phyloP scores from a whole-genome alignment of 2,113 vertebrate genomes.

The Lophura nycthemera region DNA sequence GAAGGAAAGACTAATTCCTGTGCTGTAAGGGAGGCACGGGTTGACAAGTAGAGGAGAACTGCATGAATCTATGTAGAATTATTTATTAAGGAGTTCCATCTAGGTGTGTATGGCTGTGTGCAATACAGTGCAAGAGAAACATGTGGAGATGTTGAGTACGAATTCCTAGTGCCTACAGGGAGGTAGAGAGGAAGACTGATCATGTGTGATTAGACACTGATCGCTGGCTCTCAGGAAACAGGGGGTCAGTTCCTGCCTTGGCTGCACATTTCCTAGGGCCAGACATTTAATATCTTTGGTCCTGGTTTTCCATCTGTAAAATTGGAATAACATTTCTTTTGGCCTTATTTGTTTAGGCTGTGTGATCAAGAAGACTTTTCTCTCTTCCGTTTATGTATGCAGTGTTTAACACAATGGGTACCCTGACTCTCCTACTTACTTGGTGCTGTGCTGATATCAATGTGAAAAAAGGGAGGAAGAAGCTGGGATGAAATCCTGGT shows the following conservation, averaged over 20 bases:
- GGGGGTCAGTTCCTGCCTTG: slow-evolving; percentile 53
- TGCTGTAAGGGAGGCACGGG: slow-evolving; percentile 16
- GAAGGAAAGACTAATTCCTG: slow-evolving; percentile 41
- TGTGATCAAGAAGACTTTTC: not conserved
- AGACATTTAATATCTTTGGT: slow-evolving; percentile 52
- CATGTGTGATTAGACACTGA: slow-evolving; percentile 33
- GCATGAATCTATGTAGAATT: not conserved
- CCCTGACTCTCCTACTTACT: not conserved
- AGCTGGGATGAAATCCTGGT: not conserved
- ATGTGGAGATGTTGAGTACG: slow-evolving; percentile 38
- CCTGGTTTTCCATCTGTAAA: slow-evolving; percentile 28
- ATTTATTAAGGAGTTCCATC: slow-evolving; percentile 41
- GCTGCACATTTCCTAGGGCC: slow-evolving; percentile 35
- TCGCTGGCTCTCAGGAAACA: slow-evolving; percentile 32
- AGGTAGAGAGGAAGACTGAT: slow-evolving; percentile 66
- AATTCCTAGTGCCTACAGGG: slow-evolving; percentile 59
- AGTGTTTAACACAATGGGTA: not conserved
- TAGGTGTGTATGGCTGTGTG: not conserved
- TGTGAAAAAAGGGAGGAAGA: not conserved
- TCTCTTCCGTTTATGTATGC: not conserved
- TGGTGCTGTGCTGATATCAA: rapidly evolving
- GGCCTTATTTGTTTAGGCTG: slow-evolving; percentile 27
- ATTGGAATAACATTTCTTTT: slow-evolving; percentile 43
- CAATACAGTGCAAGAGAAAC: not conserved
- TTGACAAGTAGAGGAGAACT: slow-evolving; percentile 42